Evolutionary conservation across 2,888 invertebrate genomes (phyloP).

Genomic region (Sicus ferrugineus): DNA sequence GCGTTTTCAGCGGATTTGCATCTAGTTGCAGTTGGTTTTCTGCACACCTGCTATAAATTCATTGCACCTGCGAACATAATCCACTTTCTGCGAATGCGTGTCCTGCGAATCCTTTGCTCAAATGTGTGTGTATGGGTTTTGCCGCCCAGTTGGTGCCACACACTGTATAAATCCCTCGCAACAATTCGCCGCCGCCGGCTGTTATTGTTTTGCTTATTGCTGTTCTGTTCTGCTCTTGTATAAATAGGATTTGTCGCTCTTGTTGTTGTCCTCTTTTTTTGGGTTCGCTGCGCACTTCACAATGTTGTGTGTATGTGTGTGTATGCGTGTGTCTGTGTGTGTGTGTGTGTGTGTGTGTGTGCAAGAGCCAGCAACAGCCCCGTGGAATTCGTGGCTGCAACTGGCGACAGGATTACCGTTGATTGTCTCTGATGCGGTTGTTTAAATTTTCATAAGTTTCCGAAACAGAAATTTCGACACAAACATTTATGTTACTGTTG

Average conservation of each 20-base stretch:
- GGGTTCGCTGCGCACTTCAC: neutral
- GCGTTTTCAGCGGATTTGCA: slow-evolving; percentile 18
- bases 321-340: slow-evolving; percentile 13
- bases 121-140: slow-evolving; percentile 23
- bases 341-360: neutral
- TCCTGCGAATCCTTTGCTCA: neutral
- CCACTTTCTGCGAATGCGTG: neutral
- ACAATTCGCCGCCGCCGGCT: slow-evolving; percentile 12
- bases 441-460: too few relatives aligned
- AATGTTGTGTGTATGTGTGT: too few relatives aligned
- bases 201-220: slow-evolving; percentile 18
- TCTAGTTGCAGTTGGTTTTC: neutral
- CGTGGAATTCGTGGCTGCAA: too few relatives aligned
- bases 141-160: neutral
- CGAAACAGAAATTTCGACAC: too few relatives aligned
- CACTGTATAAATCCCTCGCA: neutral
- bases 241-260: slow-evolving; percentile 36
- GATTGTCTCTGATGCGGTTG: too few relatives aligned
- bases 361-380: neutral
- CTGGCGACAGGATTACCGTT: slow-evolving; percentile 2
- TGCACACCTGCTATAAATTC: slow-evolving; percentile 28
- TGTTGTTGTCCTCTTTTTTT: too few relatives aligned
- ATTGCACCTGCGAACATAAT: slow-evolving; percentile 30
- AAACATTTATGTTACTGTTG: too few relatives aligned
- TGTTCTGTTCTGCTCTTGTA: slow-evolving; percentile 30